These are phyloP conservation scores for Corythoichthys intestinalis DNA, from an alignment of 2,113 vertebrate genomes.

Conservation along the genomic window DNA sequence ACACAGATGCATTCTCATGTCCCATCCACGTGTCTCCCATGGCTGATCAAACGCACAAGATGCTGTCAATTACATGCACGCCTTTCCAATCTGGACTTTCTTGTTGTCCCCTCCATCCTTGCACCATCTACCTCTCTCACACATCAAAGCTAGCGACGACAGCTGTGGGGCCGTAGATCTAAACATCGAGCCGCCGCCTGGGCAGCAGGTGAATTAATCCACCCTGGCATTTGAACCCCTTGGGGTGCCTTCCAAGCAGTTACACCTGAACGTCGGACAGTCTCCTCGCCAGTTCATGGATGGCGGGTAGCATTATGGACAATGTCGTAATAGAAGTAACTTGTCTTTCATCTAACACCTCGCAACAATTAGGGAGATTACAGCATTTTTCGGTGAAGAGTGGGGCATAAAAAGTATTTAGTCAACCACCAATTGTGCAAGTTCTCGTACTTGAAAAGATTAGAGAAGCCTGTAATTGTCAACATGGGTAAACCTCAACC, in stretches of 20 bases:
- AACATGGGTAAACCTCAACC: too few species aligned
- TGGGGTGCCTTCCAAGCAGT: constrained; percentile 33
- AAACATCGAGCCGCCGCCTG: constrained; percentile 38
- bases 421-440: too few species aligned
- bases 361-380: constrained; percentile 10
- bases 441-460: too few species aligned
- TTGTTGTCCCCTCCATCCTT: constrained; percentile 16
- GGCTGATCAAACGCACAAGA: constrained; percentile 61
- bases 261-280: constrained; percentile 35
- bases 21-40: constrained; percentile 51
- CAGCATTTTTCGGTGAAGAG: constrained; percentile 11
- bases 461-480: too few species aligned
- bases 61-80: constrained; percentile 50
- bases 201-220: constrained; percentile 60
- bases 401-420: too few species aligned
- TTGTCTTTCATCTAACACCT: constrained; percentile 2
- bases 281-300: constrained; percentile 26
- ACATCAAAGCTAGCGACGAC: constrained; percentile 46
- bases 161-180: constrained; percentile 48
- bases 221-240: constrained; percentile 52
- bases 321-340: constrained; percentile 23
- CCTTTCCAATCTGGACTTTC: constrained; percentile 47
- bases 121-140: constrained; percentile 17
- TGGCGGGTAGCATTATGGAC: constrained; percentile 24
- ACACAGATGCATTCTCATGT: constrained; percentile 37